These are phyloP conservation scores for Lampropteryx suffumata DNA, from an alignment of 2,888 invertebrate species.

Conservation along the genomic window DNA sequence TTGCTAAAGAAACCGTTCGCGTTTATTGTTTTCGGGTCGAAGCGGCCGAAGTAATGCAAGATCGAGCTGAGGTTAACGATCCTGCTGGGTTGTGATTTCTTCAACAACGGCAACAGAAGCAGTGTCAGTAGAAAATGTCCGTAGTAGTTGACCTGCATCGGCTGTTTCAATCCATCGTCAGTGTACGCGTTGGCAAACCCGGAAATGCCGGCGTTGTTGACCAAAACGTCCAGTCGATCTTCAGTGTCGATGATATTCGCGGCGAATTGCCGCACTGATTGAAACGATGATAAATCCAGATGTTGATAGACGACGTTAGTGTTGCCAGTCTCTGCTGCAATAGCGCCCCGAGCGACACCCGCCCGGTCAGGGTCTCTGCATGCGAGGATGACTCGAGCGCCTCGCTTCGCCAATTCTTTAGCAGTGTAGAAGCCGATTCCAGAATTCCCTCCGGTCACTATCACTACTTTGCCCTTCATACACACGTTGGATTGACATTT, in stretches of 20 bases:
- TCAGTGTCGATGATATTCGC: conserved; percentile 50
- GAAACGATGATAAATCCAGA: too few species aligned
- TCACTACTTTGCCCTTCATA: conserved; percentile 89
- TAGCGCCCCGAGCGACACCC: too few species aligned
- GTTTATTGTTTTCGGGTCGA: conserved; percentile 40
- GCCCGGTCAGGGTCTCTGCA: conserved; percentile 86
- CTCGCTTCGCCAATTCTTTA: conserved; percentile 85
- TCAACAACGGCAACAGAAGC: too few species aligned
- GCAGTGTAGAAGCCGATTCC: conserved; percentile 91
- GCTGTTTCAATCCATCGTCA: conserved; percentile 82
- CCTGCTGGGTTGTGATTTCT: too few species aligned
- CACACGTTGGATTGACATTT: conserved; percentile 17
- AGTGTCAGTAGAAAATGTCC: conserved; percentile 46
- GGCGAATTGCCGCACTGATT: too few species aligned
- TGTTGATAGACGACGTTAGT: too few species aligned
- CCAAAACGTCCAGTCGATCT: conserved; percentile 76
- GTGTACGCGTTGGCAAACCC: conserved; percentile 63
- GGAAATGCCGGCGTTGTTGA: conserved; percentile 84
- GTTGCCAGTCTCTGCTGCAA: too few species aligned
- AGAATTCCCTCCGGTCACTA: conserved; percentile 91
- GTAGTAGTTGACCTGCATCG: conserved; percentile 83
- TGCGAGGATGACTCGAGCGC: conserved; percentile 90
- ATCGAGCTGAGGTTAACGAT: conserved; percentile 76
- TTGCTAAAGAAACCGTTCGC: conserved; percentile 6
- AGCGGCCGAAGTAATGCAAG: conserved; percentile 56